Conservation (phyloP, 53 echinoderm and acorn worm species). For the Holothuria scabra region DNA sequence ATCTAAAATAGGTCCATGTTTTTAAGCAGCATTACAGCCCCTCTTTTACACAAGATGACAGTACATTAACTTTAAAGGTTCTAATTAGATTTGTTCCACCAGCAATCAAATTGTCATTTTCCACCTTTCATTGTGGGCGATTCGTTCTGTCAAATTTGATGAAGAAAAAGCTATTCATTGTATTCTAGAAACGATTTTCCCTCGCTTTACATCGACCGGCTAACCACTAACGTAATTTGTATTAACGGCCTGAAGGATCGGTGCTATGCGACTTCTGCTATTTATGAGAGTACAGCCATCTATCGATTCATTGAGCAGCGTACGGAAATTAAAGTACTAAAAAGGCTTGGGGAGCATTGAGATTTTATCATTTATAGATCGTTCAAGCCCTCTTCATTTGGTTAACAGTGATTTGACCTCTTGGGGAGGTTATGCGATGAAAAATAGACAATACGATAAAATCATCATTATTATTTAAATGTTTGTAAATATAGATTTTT, state of each 20-base stretch:
- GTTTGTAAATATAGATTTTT: no score
- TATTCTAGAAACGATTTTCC: slow-evolving; percentile 28
- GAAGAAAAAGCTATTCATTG: slow-evolving; percentile 44
- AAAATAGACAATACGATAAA: not conserved
- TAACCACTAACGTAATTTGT: slow-evolving; percentile 41
- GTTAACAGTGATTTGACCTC: slow-evolving; percentile 21
- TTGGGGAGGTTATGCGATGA: slow-evolving; percentile 11
- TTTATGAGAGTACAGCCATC: not conserved
- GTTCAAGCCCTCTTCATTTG: slow-evolving; percentile 7
- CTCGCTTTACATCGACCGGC: slow-evolving; percentile 44
- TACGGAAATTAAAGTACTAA: slow-evolving; percentile 49
- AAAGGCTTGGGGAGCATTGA: slow-evolving; percentile 40
- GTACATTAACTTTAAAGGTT: slow-evolving; percentile 20
- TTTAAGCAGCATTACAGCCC: slow-evolving; percentile 12
- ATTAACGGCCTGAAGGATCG: slow-evolving; percentile 37
- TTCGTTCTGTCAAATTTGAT: slow-evolving; percentile 39
- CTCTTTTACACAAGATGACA: no score
- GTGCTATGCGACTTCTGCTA: slow-evolving; percentile 1
- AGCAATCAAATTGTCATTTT: slow-evolving; percentile 47
- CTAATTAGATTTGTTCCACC: slow-evolving; percentile 42
- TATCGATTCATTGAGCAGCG: slow-evolving; percentile 20
- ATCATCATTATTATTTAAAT: no score
- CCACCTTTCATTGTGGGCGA: slow-evolving; percentile 31
- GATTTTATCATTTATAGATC: slow-evolving; percentile 35
- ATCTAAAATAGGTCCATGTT: slow-evolving; percentile 3